Conservation (phyloP, 2,888 invertebrate genomes). For the Tridacna crocea region DNA sequence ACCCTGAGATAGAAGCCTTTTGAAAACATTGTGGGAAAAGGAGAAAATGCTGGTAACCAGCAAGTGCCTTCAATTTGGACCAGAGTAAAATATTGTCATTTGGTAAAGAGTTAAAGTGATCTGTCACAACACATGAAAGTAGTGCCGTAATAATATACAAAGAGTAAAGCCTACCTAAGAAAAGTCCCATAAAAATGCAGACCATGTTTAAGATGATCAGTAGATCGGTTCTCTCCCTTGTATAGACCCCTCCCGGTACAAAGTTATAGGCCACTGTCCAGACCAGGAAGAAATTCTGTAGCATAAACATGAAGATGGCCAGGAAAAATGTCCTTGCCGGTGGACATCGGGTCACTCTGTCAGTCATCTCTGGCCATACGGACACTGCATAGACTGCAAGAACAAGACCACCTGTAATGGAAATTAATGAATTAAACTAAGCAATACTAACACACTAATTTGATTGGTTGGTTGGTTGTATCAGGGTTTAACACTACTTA, state of each 20-base stretch:
- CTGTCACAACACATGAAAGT: too few species aligned
- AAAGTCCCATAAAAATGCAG: constrained; percentile 72
- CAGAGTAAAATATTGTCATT: too few species aligned
- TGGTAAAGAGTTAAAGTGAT: too few species aligned
- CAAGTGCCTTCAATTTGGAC: too few species aligned
- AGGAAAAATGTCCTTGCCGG: constrained; percentile 78
- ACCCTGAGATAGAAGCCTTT: too few species aligned
- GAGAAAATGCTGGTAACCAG: too few species aligned
- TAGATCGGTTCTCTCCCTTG: constrained; percentile 82
- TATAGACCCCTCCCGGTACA: constrained; percentile 84
- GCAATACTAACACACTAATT: neutral
- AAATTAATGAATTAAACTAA: too few species aligned
- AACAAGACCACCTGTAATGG: constrained; percentile 77
- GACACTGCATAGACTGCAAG: constrained; percentile 81
- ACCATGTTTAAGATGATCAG: constrained; percentile 78
- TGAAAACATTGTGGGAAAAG: too few species aligned
- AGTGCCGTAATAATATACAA: too few species aligned
- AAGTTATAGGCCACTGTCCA: constrained; percentile 85
- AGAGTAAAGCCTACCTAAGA: constrained; percentile 64
- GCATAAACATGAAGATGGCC: constrained; percentile 77
- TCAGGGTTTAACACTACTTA: too few species aligned
- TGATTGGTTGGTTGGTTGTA: too few species aligned
- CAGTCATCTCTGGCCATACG: constrained; percentile 81
- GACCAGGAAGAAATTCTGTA: constrained; percentile 82
- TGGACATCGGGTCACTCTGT: constrained; percentile 75